Base-by-base conservation (phyloP, 2,888 invertebrate genomes). In the Ormia ochracea region DNA sequence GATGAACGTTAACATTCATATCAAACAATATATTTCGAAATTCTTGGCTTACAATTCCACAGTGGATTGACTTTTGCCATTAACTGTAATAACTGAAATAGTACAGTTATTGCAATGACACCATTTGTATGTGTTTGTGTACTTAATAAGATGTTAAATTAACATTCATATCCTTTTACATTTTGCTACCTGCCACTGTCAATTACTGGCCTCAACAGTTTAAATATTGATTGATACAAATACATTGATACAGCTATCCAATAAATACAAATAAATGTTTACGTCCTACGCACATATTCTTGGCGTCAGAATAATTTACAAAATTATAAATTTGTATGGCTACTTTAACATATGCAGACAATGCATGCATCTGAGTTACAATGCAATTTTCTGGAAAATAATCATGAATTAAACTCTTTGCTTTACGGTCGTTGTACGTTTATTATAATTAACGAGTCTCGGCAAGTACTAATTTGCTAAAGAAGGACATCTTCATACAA, bases 191-290 rank as follows among this genome's bases (percentile, higher is more conserved):
- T 56, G 83, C 82, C 41, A 74, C 72, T 78, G 74, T 65, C 78
- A 78, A 78, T 78, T 78, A 78, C 78, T 78, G 78, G 78, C 81
- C 76, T 72, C 58, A 80, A 81, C 83, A 83, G 84, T 84, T 86
- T 86, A 86, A 86, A 86, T 85, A 86, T 86, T 86, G 86, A 86
- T 85, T 86, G 86, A 84, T 83, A 84, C 61, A 84, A 86, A 65
- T 54, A 83, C 84, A 83, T 50, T 36, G 14, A 50, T 61, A n/a
- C n/a, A n/a, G n/a, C n/a, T 26, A 14, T 33, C 36, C 26, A 38
- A 26, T 48, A 6, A 5, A 23, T 6, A 23, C 1, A 23, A 3
- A 9, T 14, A 28, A 19, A 21, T 28, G 21, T 31, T 17, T 6
- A 33, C 19, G 19, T 56, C 7, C 21, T 31, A 58, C 48, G 9